Evolutionary conservation across 1,140 invertebrate genomes (phyloP), one percentile per base, ranked within the genome.

Genomic region (Diprion similis): DNA sequence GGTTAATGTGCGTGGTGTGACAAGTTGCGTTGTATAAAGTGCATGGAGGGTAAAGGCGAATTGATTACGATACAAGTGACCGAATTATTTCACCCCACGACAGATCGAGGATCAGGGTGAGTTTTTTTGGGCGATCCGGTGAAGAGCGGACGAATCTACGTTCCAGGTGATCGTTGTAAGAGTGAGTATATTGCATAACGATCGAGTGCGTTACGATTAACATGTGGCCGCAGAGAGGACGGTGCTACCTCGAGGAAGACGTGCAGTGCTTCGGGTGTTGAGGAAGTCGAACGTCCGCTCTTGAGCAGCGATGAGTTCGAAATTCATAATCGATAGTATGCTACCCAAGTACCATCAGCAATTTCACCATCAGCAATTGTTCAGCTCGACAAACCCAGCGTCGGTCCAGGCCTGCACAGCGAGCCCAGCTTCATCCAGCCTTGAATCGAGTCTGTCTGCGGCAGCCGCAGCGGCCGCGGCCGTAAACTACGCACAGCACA

Each of bases 261-360:
- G 75, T 79, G 83, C 85, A 89, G 89, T 87, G 82, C 86, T 81
- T 83, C 85, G 66, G 67, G 71, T 68, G 19, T 66, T 24, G 72
- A 46, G 46, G 13, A 15, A 13, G 46, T 47, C 66, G 65, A n/a
- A 13, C 74, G 48, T 70, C 47, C 18, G 51, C 51, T 59, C 71
- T 46, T 66, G 37, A 79, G 67, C 75, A 76, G 92, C 92, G 91
- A 97, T 97, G 95, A 97, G 94, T 93, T 95, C 94, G 89, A 97
- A 97, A 93, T 97, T 97, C 90, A 94, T 96, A 92, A 96, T 97
- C 90, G 95, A 97, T 95, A 96, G 95, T 91, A 97, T 97, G 95
- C 93, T 97, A 89, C 95, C 95, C 81, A 97, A 97, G 92, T 97
- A 97, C 90, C 92, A 94, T 86, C 93, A 93, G 84, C 93, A 94